Conservation (phyloP, 2,797 vertebrate species). For the Buphagus erythrorhynchus region DNA sequence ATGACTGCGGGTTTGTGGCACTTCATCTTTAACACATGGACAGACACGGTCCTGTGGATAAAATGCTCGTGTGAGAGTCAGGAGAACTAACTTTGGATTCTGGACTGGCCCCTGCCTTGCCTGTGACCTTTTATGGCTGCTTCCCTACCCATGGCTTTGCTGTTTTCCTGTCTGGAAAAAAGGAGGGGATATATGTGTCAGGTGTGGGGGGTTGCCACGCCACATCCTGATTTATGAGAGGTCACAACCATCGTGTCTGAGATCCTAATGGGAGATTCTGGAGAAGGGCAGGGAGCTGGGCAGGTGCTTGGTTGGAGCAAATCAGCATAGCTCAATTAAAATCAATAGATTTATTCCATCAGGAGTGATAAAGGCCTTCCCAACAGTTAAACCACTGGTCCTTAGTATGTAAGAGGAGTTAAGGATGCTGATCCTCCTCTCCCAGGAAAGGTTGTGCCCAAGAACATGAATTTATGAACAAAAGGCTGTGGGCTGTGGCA, state of each 20-base stretch:
- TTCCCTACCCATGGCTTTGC: neutral
- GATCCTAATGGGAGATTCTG: neutral
- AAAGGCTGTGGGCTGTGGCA: neutral
- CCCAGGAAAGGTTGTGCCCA: neutral
- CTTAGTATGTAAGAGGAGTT: neutral
- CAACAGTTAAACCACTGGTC: neutral
- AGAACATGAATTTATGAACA: neutral
- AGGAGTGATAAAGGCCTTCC: conserved; percentile 7
- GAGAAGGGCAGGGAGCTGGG: neutral
- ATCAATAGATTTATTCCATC: conserved; percentile 16
- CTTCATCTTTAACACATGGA: neutral
- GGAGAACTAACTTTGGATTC: neutral
- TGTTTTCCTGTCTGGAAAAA: neutral
- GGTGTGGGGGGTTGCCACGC: fast-evolving
- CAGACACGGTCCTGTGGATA: neutral
- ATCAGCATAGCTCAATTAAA: conserved; percentile 24
- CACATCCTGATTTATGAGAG: neutral
- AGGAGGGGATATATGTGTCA: neutral
- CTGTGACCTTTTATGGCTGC: neutral
- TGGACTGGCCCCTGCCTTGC: neutral
- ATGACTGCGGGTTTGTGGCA: neutral
- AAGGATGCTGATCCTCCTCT: neutral
- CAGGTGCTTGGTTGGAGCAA: conserved; percentile 20
- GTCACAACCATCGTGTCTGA: fast-evolving
- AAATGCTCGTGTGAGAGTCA: neutral